phyloP scores from a whole-genome alignment of 2,797 vertebrate species.

The Neopelma chrysocephalum region DNA sequence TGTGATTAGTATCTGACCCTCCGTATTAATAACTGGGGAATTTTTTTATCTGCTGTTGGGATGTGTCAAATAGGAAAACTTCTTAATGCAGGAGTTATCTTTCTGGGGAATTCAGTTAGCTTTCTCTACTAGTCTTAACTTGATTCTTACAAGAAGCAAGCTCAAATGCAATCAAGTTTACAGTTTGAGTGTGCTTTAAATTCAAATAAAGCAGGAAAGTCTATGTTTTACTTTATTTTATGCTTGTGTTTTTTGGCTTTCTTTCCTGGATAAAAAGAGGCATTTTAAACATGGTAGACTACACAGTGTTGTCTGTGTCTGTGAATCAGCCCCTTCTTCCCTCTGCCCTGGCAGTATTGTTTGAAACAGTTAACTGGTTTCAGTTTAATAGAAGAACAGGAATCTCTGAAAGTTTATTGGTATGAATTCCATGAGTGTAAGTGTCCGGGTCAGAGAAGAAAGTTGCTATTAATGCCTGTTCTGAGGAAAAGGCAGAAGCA shows the following conservation, averaged over 20 bases:
- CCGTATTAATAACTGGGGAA: neutral
- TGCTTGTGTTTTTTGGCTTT: neutral
- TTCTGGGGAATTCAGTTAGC: neutral
- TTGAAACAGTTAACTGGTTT: neutral
- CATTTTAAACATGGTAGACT: neutral
- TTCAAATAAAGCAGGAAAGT: neutral
- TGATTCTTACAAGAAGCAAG: neutral
- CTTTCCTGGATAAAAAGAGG: neutral
- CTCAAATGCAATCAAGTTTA: neutral
- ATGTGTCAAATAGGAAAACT: conserved; percentile 6
- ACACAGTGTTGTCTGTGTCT: neutral
- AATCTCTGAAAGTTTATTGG: neutral
- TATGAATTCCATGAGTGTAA: neutral
- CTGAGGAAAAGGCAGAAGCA: neutral
- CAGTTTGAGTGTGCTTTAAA: neutral
- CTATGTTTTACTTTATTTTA: neutral
- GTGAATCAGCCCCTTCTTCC: accelerated
- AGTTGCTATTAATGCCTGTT: neutral
- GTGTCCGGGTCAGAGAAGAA: neutral
- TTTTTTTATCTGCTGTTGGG: conserved; percentile 23
- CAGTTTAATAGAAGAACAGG: neutral
- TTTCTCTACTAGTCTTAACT: neutral
- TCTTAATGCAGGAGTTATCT: conserved; percentile 5
- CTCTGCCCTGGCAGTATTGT: neutral
- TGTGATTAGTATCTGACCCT: conserved; percentile 51